Percentiles rank a stretch among this genome's conserved stretches.
Evolutionary conservation across 2,888 invertebrate genomes (phyloP).

Genomic region (Hirudinaria manillensis): DNA sequence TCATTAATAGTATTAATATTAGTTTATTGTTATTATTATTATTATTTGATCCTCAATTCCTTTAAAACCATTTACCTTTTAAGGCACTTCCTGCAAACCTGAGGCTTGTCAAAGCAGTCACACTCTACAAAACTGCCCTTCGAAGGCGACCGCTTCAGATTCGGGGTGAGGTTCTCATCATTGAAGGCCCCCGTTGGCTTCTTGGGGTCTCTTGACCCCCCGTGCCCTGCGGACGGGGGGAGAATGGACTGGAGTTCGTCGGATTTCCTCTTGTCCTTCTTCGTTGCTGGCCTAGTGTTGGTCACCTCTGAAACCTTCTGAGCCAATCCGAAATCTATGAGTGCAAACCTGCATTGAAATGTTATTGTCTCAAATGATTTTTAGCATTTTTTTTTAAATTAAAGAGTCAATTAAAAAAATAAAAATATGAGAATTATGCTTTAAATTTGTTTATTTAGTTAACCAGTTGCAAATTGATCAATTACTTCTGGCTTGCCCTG

Average conservation of each 20-base stretch:
- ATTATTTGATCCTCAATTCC: no score
- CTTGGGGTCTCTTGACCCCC: neutral
- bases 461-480: constrained; percentile 5
- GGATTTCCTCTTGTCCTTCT: constrained; percentile 21
- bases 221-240: neutral
- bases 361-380: neutral
- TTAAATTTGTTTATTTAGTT: no score
- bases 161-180: constrained; percentile 25
- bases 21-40: no score
- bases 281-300: neutral
- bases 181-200: neutral
- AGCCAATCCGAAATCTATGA: constrained; percentile 84
- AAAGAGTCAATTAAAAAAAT: no score
- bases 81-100: constrained; percentile 66
- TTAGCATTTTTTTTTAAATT: no score
- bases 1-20: no score
- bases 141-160: neutral
- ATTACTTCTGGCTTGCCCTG: constrained; percentile 55
- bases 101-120: constrained; percentile 65
- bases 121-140: constrained; percentile 53
- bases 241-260: neutral
- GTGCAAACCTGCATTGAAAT: constrained; percentile 56
- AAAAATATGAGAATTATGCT: no score
- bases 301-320: constrained; percentile 56
- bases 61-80: constrained; percentile 53